phyloP scores from a whole-genome alignment of 2,888 invertebrate species.

The Bedellia somnulentella region DNA sequence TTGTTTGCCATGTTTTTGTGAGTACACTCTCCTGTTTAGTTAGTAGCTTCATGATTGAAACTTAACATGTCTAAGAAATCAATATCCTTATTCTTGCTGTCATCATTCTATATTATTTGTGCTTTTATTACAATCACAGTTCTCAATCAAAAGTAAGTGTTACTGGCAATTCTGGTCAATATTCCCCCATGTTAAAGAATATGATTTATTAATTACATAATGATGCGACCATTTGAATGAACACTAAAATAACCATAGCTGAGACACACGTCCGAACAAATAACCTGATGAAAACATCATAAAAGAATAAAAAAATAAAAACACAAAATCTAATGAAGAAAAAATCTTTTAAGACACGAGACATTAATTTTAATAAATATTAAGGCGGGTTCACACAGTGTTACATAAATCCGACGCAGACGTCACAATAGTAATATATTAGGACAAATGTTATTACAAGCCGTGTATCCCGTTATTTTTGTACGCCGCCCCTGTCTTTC shows the following conservation, averaged over 20 bases:
- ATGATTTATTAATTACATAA: background rate
- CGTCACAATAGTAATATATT: constrained; percentile 57
- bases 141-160: no score
- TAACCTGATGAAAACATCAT: background rate
- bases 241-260: constrained; percentile 1
- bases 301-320: background rate
- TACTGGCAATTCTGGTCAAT: no score
- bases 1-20: no score
- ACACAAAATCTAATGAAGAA: constrained; percentile 28
- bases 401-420: constrained; percentile 42
- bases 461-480: constrained; percentile 53
- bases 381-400: constrained; percentile 43
- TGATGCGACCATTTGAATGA: background rate
- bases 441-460: constrained; percentile 58
- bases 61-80: no score
- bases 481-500: constrained; percentile 23
- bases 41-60: no score
- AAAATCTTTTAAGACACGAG: constrained; percentile 37
- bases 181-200: no score
- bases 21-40: no score
- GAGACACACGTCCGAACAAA: background rate
- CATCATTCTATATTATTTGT: no score
- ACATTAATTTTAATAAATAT: constrained; percentile 53
- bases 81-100: no score
- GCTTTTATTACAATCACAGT: no score